phyloP scores from a whole-genome alignment of 2,888 invertebrate species.

The Dioctria linearis region DNA sequence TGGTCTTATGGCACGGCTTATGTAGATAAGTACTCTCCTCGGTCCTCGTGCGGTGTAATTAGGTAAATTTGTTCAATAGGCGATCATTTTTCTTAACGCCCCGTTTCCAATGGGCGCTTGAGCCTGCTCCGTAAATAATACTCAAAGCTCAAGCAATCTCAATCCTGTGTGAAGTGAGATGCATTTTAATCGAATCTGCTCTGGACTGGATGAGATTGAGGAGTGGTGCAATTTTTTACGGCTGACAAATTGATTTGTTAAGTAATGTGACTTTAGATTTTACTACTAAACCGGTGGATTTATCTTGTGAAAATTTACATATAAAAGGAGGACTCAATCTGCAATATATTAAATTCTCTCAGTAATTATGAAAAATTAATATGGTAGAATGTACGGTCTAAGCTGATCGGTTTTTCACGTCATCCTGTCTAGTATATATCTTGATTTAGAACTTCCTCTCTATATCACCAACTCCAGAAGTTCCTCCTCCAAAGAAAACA shows the following conservation, averaged over 20 bases:
- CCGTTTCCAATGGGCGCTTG: not conserved
- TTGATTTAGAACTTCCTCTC: too few species aligned
- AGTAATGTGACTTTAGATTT: conserved; percentile 2
- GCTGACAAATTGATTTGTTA: conserved; percentile 35
- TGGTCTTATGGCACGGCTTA: not conserved
- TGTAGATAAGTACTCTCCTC: not conserved
- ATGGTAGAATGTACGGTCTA: too few species aligned
- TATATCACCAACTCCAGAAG: too few species aligned
- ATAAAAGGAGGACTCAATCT: too few species aligned
- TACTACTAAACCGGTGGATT: not conserved
- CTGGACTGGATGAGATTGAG: not conserved
- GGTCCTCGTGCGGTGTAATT: conserved; percentile 18
- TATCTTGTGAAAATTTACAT: not conserved
- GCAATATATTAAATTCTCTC: not conserved
- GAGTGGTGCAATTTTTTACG: conserved; percentile 12
- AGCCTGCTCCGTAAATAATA: not conserved
- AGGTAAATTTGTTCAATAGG: conserved; percentile 40
- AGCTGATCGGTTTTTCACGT: too few species aligned
- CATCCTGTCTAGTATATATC: too few species aligned
- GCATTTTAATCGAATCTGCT: conserved; percentile 4
- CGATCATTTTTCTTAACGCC: conserved; percentile 33
- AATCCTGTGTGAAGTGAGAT: not conserved
- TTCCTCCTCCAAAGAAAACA: too few species aligned
- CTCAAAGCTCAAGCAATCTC: not conserved
- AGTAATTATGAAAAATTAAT: not conserved